Conservation (phyloP, 2,797 vertebrate species). For the Argya squamiceps region DNA sequence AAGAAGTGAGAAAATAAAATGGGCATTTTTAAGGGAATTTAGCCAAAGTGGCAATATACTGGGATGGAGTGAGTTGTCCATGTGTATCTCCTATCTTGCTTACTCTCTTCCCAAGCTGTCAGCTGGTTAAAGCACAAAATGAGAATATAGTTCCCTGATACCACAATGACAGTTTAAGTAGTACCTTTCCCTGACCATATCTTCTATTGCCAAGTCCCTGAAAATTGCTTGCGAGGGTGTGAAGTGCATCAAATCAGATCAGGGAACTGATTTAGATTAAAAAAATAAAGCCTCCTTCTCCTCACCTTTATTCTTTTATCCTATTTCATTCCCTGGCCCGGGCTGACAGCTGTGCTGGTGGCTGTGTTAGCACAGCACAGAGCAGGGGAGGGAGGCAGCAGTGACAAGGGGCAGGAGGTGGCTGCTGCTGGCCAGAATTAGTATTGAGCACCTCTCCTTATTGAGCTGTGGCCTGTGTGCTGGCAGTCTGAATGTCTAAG, state of each 20-base stretch:
- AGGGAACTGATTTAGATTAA: slow-evolving; percentile 4
- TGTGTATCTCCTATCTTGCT: neutral
- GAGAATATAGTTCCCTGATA: slow-evolving; percentile 5
- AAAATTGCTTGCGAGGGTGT: slow-evolving; percentile 20
- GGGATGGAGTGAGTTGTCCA: neutral
- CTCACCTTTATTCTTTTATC: neutral
- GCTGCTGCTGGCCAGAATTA: neutral
- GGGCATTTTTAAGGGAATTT: neutral
- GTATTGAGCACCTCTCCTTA: neutral
- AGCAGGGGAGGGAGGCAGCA: neutral
- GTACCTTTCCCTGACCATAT: slow-evolving; percentile 5
- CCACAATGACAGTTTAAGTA: neutral
- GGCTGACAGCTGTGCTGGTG: rapidly evolving
- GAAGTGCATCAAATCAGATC: slow-evolving; percentile 35
- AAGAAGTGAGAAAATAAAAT: neutral
- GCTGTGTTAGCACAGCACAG: rapidly evolving
- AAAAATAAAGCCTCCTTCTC: slow-evolving; percentile 4
- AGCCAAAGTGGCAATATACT: neutral
- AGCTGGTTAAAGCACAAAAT: neutral
- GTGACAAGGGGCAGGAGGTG: neutral
- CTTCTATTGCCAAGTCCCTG: neutral
- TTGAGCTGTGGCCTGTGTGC: neutral
- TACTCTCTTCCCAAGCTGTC: neutral
- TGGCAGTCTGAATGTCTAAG: neutral
- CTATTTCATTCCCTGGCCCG: neutral